Evolutionary conservation across 2,113 vertebrate species (phyloP).

Genomic region (Mola mola): DNA sequence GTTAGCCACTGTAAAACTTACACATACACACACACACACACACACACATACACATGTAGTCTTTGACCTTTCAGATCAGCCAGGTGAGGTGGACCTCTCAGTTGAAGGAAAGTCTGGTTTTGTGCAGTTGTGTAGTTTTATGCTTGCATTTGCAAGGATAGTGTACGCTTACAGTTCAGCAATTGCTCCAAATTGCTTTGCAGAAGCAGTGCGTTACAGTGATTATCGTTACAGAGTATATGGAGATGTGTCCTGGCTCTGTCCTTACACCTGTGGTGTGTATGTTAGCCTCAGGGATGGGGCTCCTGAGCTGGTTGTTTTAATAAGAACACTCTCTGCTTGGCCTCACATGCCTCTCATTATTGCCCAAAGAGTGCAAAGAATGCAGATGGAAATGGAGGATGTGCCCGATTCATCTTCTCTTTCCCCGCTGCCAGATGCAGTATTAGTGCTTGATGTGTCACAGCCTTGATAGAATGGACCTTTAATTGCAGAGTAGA

Average conservation of each 20-base stretch:
- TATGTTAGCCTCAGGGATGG: constrained; percentile 32
- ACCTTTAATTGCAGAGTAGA: constrained; percentile 23
- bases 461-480: constrained; percentile 1
- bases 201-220: neutral
- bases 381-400: constrained; percentile 2
- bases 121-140: neutral
- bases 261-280: constrained; percentile 55
- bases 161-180: neutral
- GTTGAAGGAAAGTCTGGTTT: neutral
- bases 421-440: constrained; percentile 12
- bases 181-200: constrained; percentile 4
- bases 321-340: constrained; percentile 49
- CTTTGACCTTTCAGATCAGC: constrained; percentile 11
- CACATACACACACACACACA: constrained; percentile 9
- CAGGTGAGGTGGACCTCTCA: constrained; percentile 8
- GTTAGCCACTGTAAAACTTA: constrained; percentile 2
- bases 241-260: constrained; percentile 6
- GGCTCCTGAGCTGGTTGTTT: constrained; percentile 39
- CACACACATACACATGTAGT: constrained; percentile 14
- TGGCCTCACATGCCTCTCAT: constrained; percentile 67
- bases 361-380: constrained; percentile 33
- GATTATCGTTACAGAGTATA: constrained; percentile 4
- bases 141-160: neutral
- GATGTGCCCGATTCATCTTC: neutral
- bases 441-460: neutral